phyloP scores from a whole-genome alignment of 1,140 invertebrate genomes.

The Neocloeon triangulifer region DNA sequence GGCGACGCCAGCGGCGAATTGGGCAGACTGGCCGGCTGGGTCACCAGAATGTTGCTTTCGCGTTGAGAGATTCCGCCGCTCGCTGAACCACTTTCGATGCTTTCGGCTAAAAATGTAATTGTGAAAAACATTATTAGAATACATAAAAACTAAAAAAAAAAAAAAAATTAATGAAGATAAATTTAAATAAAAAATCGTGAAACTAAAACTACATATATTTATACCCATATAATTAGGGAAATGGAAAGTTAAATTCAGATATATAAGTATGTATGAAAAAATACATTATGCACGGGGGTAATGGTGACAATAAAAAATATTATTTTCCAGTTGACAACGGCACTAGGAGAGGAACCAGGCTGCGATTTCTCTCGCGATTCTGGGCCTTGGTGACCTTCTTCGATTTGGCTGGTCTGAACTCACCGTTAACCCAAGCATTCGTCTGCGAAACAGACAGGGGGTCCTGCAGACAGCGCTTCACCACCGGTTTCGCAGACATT shows the following conservation, averaged over 20 bases:
- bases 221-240: too few species aligned
- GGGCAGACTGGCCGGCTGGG: slow-evolving; percentile 40
- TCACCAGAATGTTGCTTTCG: slow-evolving; percentile 34
- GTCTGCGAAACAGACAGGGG: slow-evolving; percentile 53
- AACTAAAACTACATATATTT: too few species aligned
- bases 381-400: too few species aligned
- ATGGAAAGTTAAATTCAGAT: too few species aligned
- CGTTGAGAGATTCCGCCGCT: slow-evolving; percentile 27
- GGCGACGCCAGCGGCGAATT: slow-evolving; percentile 31
- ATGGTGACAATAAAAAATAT: too few species aligned
- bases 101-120: slow-evolving; percentile 30
- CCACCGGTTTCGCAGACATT: slow-evolving; percentile 36
- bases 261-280: too few species aligned
- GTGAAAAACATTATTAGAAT: too few species aligned
- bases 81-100: slow-evolving; percentile 25
- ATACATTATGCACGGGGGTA: too few species aligned
- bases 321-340: too few species aligned
- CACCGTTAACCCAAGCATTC: slow-evolving; percentile 64
- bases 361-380: background rate
- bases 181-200: too few species aligned
- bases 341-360: background rate
- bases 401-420: slow-evolving; percentile 17
- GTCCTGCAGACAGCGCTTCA: slow-evolving; percentile 38
- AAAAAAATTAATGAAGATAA: slow-evolving; percentile 1
- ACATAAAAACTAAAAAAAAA: too few species aligned